phyloP scores from a whole-genome alignment of 1,140 invertebrate species.

The Brachionus asplanchnoidis region DNA sequence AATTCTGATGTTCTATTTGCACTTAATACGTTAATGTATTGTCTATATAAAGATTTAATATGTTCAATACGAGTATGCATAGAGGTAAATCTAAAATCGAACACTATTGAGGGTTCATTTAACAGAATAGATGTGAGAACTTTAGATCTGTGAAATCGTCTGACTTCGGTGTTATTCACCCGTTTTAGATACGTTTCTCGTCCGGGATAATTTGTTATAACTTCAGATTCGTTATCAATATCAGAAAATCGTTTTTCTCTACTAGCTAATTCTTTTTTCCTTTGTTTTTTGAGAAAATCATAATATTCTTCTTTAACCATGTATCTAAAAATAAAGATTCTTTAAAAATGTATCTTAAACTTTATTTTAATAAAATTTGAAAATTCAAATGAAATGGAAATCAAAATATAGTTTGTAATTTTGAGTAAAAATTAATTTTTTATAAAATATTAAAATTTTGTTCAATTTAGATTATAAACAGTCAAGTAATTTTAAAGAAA shows the following conservation, averaged over 20 bases:
- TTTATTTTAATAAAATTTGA: no score
- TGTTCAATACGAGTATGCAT: constrained; percentile 25
- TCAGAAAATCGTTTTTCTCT: neutral
- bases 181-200: neutral
- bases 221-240: neutral
- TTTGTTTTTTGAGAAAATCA: constrained; percentile 10
- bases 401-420: no score
- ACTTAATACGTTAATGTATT: constrained; percentile 12
- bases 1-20: neutral
- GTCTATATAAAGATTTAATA: constrained; percentile 36
- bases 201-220: constrained; percentile 18
- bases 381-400: no score
- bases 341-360: no score
- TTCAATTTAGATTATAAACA: no score
- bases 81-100: constrained; percentile 22
- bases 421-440: no score
- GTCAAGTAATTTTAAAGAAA: no score
- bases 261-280: neutral
- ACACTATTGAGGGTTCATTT: neutral
- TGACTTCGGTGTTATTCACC: neutral
- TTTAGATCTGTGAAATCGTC: neutral
- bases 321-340: neutral
- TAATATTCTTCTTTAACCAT: constrained; percentile 37
- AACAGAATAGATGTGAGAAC: neutral
- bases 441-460: no score